Percentiles rank a stretch among this genome's conserved stretches.
These are phyloP conservation scores for Lissocephala sabroskyi DNA, from an alignment of 2,888 invertebrate species.

Conservation along the genomic window DNA sequence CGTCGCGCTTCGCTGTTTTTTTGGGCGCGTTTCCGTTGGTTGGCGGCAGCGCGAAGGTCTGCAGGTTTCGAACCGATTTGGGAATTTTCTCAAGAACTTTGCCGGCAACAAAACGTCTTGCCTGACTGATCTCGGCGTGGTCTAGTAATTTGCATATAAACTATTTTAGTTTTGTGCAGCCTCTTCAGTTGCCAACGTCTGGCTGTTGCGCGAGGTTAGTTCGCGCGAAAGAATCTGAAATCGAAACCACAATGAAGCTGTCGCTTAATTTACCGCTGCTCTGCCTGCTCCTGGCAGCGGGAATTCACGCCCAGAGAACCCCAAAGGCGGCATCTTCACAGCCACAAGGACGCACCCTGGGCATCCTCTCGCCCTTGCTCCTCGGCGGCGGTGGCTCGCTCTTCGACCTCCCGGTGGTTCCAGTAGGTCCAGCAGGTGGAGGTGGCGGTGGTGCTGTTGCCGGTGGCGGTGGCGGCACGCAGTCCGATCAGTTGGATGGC, in stretches of 20 bases:
- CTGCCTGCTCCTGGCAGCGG: constrained; percentile 24
- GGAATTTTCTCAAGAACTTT: constrained; percentile 43
- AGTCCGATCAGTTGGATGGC: constrained; percentile 28
- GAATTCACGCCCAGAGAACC: background rate
- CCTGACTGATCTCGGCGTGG: constrained; percentile 17
- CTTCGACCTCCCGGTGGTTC: constrained; percentile 27
- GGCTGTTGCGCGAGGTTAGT: constrained; percentile 12
- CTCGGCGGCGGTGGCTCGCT: constrained; percentile 29
- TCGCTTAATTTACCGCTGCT: constrained; percentile 19
- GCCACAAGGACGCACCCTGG: constrained; percentile 47
- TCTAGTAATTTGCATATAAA: constrained; percentile 33
- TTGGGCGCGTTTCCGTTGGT: background rate
- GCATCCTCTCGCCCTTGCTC: constrained; percentile 39
- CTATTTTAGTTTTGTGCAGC: constrained; percentile 16
- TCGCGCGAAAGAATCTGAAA: background rate
- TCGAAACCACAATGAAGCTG: constrained; percentile 29
- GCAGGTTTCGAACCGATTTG: constrained; percentile 39
- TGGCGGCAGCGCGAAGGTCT: constrained; percentile 50
- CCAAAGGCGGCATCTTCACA: background rate
- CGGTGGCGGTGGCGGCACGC: constrained; percentile 19
- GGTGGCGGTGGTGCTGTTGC: constrained; percentile 7
- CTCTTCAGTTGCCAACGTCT: constrained; percentile 36
- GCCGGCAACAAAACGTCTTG: constrained; percentile 8
- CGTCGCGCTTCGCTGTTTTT: constrained; percentile 3
- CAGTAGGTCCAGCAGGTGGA: constrained; percentile 6